Evolutionary conservation across 2,797 vertebrate species (phyloP).

Genomic region (Sebastiscus albofasciatus): DNA sequence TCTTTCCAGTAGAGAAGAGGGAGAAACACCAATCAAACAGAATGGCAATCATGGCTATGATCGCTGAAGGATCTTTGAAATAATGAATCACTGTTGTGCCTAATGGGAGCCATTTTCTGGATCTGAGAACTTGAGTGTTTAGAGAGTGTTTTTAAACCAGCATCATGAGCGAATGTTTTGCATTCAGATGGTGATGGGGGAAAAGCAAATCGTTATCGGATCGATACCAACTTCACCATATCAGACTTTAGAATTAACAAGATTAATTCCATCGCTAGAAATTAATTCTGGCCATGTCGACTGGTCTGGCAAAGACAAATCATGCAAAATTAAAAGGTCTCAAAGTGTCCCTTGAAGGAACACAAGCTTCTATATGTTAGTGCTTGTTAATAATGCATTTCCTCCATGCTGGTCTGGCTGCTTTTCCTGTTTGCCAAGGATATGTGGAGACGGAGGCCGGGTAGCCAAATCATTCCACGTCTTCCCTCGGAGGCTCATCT

Average conservation of each 20-base stretch:
- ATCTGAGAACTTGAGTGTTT: background rate
- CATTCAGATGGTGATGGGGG: background rate
- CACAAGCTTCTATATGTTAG: slow-evolving; percentile 37
- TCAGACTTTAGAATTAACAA: background rate
- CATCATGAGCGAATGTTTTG: background rate
- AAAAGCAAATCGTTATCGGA: background rate
- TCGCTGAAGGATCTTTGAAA: slow-evolving; percentile 15
- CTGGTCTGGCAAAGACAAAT: slow-evolving; percentile 1
- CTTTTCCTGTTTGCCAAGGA: background rate
- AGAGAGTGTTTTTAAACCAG: background rate
- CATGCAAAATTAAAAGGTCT: slow-evolving; percentile 30
- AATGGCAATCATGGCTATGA: background rate
- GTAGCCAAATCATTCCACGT: slow-evolving; percentile 25
- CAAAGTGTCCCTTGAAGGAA: slow-evolving; percentile 33
- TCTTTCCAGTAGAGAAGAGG: background rate
- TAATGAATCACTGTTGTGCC: background rate
- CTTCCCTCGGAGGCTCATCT: slow-evolving; percentile 22
- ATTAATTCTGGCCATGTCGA: background rate
- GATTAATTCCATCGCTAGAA: background rate
- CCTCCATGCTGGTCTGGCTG: background rate
- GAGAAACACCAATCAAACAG: background rate
- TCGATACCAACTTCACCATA: too few relatives aligned
- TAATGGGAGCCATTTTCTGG: background rate
- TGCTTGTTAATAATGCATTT: slow-evolving; percentile 43
- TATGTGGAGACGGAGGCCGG: background rate